phyloP scores from a whole-genome alignment of 2,113 vertebrate genomes.

The Ciconia maguari region DNA sequence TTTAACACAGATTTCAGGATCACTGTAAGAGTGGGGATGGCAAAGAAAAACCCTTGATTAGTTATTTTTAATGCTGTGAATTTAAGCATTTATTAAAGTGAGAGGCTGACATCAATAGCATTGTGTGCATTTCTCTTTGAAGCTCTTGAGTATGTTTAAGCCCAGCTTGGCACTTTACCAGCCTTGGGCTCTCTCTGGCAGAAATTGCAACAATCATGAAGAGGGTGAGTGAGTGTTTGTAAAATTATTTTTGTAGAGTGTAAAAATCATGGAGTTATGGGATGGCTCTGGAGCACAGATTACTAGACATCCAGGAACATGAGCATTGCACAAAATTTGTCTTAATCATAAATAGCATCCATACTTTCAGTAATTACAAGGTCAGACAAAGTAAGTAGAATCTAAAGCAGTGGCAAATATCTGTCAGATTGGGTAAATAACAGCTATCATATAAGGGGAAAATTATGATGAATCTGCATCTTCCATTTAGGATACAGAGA shows the following conservation, averaged over 20 bases:
- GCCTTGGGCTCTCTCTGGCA: constrained; percentile 34
- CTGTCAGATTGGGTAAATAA: neutral
- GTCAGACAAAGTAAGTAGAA: neutral
- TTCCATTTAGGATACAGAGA: neutral
- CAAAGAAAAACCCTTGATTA: constrained; percentile 24
- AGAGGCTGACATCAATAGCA: constrained; percentile 56
- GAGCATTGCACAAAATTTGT: neutral
- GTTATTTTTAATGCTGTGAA: constrained; percentile 59
- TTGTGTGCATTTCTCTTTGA: constrained; percentile 62
- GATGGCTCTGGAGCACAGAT: neutral
- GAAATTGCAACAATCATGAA: neutral
- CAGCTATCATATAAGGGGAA: neutral
- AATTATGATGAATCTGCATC: neutral
- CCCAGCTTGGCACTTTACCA: constrained; percentile 51
- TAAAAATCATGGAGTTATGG: neutral
- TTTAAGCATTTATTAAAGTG: constrained; percentile 51
- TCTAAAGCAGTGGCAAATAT: neutral
- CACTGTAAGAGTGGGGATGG: neutral
- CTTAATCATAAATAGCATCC: neutral
- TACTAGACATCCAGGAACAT: neutral
- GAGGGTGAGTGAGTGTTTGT: neutral
- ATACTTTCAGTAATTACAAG: neutral
- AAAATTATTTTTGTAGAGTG: constrained; percentile 13
- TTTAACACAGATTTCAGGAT: neutral
- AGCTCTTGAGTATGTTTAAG: constrained; percentile 49